Base-by-base conservation (phyloP, 2,888 invertebrate species). In the Lutraria lutraria region DNA sequence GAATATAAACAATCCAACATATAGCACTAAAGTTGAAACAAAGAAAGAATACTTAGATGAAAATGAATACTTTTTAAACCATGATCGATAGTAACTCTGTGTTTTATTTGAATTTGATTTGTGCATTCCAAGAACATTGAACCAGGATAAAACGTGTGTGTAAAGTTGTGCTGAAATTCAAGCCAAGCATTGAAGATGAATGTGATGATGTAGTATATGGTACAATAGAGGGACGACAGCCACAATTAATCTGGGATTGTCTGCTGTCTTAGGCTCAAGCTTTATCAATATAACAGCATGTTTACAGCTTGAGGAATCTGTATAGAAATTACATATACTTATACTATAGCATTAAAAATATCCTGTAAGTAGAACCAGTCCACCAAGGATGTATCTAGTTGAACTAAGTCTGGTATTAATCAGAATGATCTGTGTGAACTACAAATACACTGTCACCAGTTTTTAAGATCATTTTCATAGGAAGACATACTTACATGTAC, bases 1-100 rank as follows among this genome's bases (percentile, higher is more conserved):
- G 81, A 92, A 94, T 31, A 90, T 89, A 43, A 81, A 84, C 56
- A 90, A 92, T 79, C 92, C 92, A 0, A 92, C 90, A 25, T 90
- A 92, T 76, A 89, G 86, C 34, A 88, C 92, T 3, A 89, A 87
- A 88, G 90, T 90, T 19, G 92, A 92, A 82, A 83, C 88, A 19
- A 88, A 89, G 53, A 90, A 88, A 56, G 90, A 90, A 72, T 86
- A 90, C 72, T 31, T 81, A 83, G 92, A 92, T 83, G 92, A 92
- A 87, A 86, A 88, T 85, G 90, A 90, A 53, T 89, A 83, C 53
- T 92, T 92, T 84, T 76, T 92, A 53, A 92, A 92, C 43, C 85
- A 88, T 76, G 76, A 76, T 79, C 83, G 83, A 83, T 68, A 85
- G 43, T 76, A 12, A 72, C 21, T 52, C 21, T 19, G 31, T 68